Evolutionary conservation across 2,113 vertebrate species (phyloP), one percentile per base, ranked within the genome.

Genomic region (Ciconia boyciana): DNA sequence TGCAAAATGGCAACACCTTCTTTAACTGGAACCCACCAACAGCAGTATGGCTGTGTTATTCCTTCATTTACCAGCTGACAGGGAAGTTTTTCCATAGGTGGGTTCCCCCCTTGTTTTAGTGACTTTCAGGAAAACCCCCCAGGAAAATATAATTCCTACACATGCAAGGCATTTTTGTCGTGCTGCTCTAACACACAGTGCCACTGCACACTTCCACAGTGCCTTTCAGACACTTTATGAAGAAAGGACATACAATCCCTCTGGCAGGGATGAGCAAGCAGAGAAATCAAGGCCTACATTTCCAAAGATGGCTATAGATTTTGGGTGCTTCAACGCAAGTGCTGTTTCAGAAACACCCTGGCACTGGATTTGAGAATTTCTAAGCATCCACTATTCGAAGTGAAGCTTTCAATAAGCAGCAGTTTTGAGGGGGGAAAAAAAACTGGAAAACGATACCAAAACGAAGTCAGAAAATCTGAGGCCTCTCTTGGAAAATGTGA

Each of bases 1-100:
- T 99, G 97, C 31, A 76, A 96, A 87, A 97, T 21, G 75, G 85
- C 44, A 94, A 91, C 39, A 69, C 21, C 41, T 10, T 54, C 58
- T 96, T 88, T 89, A 91, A 91, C 54, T 55, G 57, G 70, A 75
- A 49, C 78, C 68, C 19, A 81, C 19, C n/a, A 48, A 21, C 7
- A 68, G 32, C 31, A 54, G 22, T 2, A 43, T 1, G 7, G 48
- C 8, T 4, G 0, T 20, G 55, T 31, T 55, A 68, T 16, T 78
- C 29, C 70, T 70, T 74, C 36, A 70, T 66, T 58, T 58, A 83
- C 46, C 60, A 87, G 5, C 13, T 83, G 46, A 72, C 22, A 70
- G 34, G 9, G 26, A 87, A 31, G 39, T 11, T 68, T 89, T 82
- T 89, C 72, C n/a, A 19, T 11, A 54, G 28, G 54, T 76, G 71